These are phyloP conservation scores for Heteractis magnifica DNA, from an alignment of 92 coral and sea anemone species.

Conservation along the genomic window DNA sequence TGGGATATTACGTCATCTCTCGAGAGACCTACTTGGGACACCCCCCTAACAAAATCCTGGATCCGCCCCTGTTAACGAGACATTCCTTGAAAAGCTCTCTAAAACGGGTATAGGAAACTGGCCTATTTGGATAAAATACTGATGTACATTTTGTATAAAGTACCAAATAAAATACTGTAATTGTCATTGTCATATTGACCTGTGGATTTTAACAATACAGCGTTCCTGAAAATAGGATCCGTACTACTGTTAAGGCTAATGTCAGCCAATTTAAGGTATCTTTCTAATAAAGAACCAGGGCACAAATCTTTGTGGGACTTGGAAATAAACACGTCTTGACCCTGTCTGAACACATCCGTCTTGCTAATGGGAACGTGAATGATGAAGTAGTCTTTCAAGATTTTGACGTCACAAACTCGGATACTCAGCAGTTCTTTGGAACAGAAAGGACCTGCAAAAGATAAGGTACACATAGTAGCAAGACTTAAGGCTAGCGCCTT, in stretches of 20 bases:
- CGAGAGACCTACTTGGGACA: too few species aligned
- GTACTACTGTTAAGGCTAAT: not conserved
- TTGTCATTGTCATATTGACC: too few species aligned
- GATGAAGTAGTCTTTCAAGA: not conserved
- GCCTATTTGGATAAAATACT: slow-evolving; percentile 14
- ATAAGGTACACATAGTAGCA: slow-evolving; percentile 12
- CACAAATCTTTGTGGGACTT: not conserved
- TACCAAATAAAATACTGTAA: too few species aligned
- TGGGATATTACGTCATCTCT: too few species aligned
- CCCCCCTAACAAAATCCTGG: too few species aligned
- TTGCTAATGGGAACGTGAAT: slow-evolving; percentile 12
- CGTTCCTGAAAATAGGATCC: slow-evolving; percentile 3
- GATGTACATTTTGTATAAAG: too few species aligned
- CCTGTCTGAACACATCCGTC: slow-evolving; percentile 16
- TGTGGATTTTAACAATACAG: slow-evolving; percentile 3
- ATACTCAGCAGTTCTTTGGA: slow-evolving; percentile 9
- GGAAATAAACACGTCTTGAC: slow-evolving; percentile 6
- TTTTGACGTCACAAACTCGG: not conserved
- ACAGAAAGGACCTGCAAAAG: slow-evolving; percentile 11
- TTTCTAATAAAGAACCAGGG: not conserved
- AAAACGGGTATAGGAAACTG: slow-evolving; percentile 10
- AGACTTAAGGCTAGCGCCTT: slow-evolving; percentile 9
- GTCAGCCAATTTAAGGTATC: slow-evolving; percentile 3
- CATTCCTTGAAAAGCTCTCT: slow-evolving; percentile 6
- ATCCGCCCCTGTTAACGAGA: not conserved